Conservation (phyloP, 2,797 vertebrate genomes). For the Ctenosaura bakeri region DNA sequence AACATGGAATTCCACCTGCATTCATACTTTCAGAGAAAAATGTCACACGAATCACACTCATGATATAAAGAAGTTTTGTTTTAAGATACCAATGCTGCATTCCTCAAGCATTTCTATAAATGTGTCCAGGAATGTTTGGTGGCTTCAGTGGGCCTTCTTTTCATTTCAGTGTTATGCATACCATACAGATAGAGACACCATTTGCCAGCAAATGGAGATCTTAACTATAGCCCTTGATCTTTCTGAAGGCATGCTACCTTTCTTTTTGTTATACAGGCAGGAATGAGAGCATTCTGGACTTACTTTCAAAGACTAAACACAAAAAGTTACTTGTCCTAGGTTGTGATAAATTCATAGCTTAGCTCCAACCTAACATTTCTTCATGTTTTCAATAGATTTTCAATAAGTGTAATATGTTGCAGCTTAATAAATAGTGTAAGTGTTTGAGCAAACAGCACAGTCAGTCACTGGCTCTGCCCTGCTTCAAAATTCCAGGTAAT, state of each 20-base stretch:
- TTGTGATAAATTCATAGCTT: constrained; percentile 30
- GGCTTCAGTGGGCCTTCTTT: not conserved
- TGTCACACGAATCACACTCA: not conserved
- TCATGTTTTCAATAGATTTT: constrained; percentile 14
- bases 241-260: constrained; percentile 14
- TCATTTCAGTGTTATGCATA: not conserved
- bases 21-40: not conserved
- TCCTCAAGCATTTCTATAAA: not conserved
- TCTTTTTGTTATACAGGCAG: constrained; percentile 19
- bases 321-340: not conserved
- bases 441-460: constrained; percentile 6
- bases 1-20: not conserved
- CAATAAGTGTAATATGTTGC: not conserved
- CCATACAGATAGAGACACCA: not conserved
- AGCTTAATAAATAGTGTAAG: constrained; percentile 14
- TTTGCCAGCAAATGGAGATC: not conserved
- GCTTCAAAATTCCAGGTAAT: constrained; percentile 24
- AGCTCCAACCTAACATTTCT: not conserved
- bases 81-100: not conserved
- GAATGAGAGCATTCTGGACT: not conserved
- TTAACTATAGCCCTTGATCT: not conserved
- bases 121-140: no score
- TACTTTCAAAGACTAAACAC: constrained; percentile 28
- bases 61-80: not conserved
- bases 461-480: not conserved